These are phyloP conservation scores for Channa striata DNA, from an alignment of 2,797 vertebrate species.

Conservation along the genomic window DNA sequence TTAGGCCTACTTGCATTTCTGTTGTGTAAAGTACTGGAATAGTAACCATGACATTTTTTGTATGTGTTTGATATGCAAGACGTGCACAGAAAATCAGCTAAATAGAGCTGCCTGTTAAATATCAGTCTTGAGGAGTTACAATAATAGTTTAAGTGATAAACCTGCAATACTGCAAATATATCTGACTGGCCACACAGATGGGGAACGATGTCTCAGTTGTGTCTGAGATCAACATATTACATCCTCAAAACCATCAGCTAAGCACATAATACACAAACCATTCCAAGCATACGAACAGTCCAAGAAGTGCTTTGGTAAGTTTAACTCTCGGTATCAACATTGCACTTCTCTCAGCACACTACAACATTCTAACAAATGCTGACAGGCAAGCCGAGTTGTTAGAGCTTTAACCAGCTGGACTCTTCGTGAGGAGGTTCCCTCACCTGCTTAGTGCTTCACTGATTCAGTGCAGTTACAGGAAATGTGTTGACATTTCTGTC, in stretches of 20 bases:
- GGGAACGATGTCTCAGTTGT: slow-evolving; percentile 36
- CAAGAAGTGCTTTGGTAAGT: slow-evolving; percentile 5
- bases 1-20: no score
- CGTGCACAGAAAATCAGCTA: no score
- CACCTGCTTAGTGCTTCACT: slow-evolving; percentile 26
- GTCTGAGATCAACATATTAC: slow-evolving; percentile 19
- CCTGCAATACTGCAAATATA: slow-evolving; percentile 5
- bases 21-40: no score
- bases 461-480: slow-evolving; percentile 11
- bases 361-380: slow-evolving; percentile 28
- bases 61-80: no score
- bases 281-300: slow-evolving; percentile 36
- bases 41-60: no score
- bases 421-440: slow-evolving; percentile 18
- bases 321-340: slow-evolving; percentile 22
- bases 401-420: slow-evolving; percentile 32
- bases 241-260: slow-evolving; percentile 29
- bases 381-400: slow-evolving; percentile 46
- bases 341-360: slow-evolving; percentile 14
- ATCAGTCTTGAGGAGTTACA: no score
- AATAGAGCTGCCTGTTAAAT: no score
- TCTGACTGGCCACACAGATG: slow-evolving; percentile 5
- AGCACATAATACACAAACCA: slow-evolving; percentile 25
- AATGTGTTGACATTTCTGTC: slow-evolving; percentile 9
- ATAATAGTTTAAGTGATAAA: no score